Evolutionary conservation across 2,113 vertebrate species (phyloP), one percentile per base, ranked within the genome.

Genomic region (Psammodynastes pulverulentus): DNA sequence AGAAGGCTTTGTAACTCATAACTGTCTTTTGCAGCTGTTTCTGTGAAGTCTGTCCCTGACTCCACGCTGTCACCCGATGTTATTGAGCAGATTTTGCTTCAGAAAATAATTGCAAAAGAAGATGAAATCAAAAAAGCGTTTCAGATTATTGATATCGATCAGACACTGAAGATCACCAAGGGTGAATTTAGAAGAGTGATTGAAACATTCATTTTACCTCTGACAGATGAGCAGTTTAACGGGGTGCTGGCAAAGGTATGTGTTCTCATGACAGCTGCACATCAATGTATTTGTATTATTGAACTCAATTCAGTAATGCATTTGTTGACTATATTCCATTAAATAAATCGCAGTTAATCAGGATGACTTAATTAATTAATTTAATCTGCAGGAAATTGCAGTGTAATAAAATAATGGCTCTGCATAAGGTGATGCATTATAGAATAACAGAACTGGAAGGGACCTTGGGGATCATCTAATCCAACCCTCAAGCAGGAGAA

Each of bases 91-190:
- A 96, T 97, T 93, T 95, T 96, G 58, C 90, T 95, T 95, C 93
- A 97, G 89, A 97, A 96, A 93, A 93, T 94, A 17, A 53, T 51
- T 1, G 92, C 96, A 45, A 97, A 92, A 92, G 93, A 94, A 88
- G 94, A 95, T 23, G 95, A 97, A 67, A 19, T 97, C 52, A 94
- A 86, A 49, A 96, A 95, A 67, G 93, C 95, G 45, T 97, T 98
- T 92, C 84, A 94, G 34, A 87, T 94, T 19, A 92, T 96, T 3
- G 96, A 97, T 88, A 24, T 92, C 1, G 90, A 79, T 54, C 94
- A 94, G 86, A 94, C 21, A 1, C 89, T 94, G 92, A 94, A 93
- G 0, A 95, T 97, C 95, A 97, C 97, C 7, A 96, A 87, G 88
- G 92, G 43, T 2, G 95, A 97, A 62, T 96, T 98, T 92, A 92